Percentiles rank a stretch among this genome's conserved stretches.
These are phyloP conservation scores for Lysiphlebus fabarum DNA, from an alignment of 1,140 invertebrate species.

Conservation along the genomic window DNA sequence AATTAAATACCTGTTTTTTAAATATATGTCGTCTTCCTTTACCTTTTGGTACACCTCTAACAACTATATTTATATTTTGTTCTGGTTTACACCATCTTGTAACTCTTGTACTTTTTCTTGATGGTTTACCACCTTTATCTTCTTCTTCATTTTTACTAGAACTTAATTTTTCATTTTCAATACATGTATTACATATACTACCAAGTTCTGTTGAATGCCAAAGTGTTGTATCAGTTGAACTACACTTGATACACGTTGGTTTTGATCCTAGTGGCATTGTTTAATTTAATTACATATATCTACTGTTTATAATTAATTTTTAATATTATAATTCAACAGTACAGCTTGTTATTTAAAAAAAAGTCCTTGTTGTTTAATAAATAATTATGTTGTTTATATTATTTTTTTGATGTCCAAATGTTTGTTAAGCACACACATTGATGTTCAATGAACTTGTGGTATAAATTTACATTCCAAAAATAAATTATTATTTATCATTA, in stretches of 20 bases:
- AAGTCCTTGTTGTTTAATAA: too few species aligned
- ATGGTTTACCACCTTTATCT: conserved; percentile 48
- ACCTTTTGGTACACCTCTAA: conserved; percentile 61
- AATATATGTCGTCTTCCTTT: conserved; percentile 75
- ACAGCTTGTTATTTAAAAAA: too few species aligned
- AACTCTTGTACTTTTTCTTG: conserved; percentile 58
- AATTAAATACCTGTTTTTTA: conserved; percentile 65
- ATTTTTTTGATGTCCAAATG: too few species aligned
- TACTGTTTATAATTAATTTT: too few species aligned
- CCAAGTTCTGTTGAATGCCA: conserved; percentile 66
- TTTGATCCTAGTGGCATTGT: conserved; percentile 64
- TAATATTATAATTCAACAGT: too few species aligned
- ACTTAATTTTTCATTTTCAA: conserved; percentile 50
- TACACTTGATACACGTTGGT: conserved; percentile 62
- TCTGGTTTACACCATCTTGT: conserved; percentile 59
- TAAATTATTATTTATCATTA: too few species aligned
- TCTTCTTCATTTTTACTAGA: conserved; percentile 44
- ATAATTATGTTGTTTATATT: too few species aligned
- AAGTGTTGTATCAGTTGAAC: conserved; percentile 58
- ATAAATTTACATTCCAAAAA: too few species aligned
- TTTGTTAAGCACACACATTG: too few species aligned
- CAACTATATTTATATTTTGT: conserved; percentile 34
- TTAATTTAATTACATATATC: neutral
- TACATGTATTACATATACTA: conserved; percentile 62
- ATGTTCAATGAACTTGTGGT: too few species aligned